Evolutionary conservation across 2,888 invertebrate species (phyloP).

Genomic region (Pogonocherus hispidulus): DNA sequence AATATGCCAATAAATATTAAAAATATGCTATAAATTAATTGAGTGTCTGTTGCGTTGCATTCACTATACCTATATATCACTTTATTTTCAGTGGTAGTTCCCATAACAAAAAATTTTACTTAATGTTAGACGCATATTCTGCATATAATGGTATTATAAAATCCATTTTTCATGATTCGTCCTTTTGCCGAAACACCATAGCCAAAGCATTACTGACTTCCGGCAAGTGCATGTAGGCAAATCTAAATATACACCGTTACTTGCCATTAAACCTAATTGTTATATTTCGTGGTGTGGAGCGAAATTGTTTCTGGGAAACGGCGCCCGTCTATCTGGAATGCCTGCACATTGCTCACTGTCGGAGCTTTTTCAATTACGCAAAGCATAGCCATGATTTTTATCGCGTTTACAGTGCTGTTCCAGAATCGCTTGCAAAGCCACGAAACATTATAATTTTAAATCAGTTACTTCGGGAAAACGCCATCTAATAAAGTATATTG

Average conservation of each 20-base stretch:
- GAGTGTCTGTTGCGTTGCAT: too few relatives aligned
- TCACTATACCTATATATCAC: too few relatives aligned
- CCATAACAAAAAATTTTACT: too few relatives aligned
- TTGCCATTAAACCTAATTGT: slow-evolving; percentile 23
- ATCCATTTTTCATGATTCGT: too few relatives aligned
- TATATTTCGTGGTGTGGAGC: slow-evolving; percentile 23
- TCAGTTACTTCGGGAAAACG: slow-evolving; percentile 4
- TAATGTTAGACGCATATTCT: too few relatives aligned
- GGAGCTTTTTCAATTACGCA: slow-evolving; percentile 28
- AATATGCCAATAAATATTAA: too few relatives aligned
- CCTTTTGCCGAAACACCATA: too few relatives aligned
- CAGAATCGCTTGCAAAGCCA: background rate
- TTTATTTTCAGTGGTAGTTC: too few relatives aligned
- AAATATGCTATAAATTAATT: too few relatives aligned
- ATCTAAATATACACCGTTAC: slow-evolving; percentile 7
- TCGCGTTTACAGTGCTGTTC: slow-evolving; percentile 10
- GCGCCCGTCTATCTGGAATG: slow-evolving; percentile 1
- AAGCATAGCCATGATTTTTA: slow-evolving; percentile 18
- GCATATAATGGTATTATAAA: too few relatives aligned
- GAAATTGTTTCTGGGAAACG: slow-evolving; percentile 21
- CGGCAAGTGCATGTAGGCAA: slow-evolving; percentile 4
- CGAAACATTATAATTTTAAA: slow-evolving; percentile 16
- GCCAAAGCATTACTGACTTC: background rate
- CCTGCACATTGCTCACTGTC: background rate
- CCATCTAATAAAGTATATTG: background rate